phyloP scores from a whole-genome alignment of 2,113 vertebrate species.

The Xiphophorus couchianus region DNA sequence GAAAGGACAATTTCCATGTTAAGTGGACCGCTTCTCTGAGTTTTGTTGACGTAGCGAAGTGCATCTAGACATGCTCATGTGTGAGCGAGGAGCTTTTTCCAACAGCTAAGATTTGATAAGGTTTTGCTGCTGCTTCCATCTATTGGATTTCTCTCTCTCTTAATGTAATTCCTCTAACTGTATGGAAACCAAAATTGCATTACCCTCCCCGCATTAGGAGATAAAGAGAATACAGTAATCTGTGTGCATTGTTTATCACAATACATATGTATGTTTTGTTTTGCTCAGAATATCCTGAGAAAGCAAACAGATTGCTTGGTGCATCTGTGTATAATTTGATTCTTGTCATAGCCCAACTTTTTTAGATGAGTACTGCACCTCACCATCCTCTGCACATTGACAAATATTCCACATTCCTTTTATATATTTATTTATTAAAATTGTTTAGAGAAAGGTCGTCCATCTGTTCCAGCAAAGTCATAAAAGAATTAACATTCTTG shows the following conservation, averaged over 20 bases:
- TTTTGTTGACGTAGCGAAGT: slow-evolving; percentile 42
- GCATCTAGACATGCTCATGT: slow-evolving; percentile 32
- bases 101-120: slow-evolving; percentile 59
- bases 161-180: slow-evolving; percentile 45
- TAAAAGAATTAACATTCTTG: slow-evolving; percentile 50
- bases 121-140: slow-evolving; percentile 40
- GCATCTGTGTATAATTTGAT: slow-evolving; percentile 61
- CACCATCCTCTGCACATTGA: slow-evolving; percentile 16
- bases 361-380: slow-evolving; percentile 32
- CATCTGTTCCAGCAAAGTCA: slow-evolving; percentile 54
- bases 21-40: slow-evolving; percentile 59
- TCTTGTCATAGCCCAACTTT: slow-evolving; percentile 58
- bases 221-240: slow-evolving; percentile 55
- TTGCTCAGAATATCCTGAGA: slow-evolving; percentile 28
- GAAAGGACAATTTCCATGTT: slow-evolving; percentile 76
- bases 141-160: slow-evolving; percentile 42
- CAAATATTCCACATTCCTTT: slow-evolving; percentile 18
- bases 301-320: slow-evolving; percentile 54
- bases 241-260: slow-evolving; percentile 48
- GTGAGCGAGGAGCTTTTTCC: slow-evolving; percentile 51
- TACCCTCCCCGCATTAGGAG: slow-evolving; percentile 49
- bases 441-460: slow-evolving; percentile 42
- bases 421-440: not conserved
- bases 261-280: slow-evolving; percentile 61
- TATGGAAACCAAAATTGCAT: slow-evolving; percentile 38